Conservation (phyloP, 1,140 invertebrate species). For the Melitaea cinxia region DNA sequence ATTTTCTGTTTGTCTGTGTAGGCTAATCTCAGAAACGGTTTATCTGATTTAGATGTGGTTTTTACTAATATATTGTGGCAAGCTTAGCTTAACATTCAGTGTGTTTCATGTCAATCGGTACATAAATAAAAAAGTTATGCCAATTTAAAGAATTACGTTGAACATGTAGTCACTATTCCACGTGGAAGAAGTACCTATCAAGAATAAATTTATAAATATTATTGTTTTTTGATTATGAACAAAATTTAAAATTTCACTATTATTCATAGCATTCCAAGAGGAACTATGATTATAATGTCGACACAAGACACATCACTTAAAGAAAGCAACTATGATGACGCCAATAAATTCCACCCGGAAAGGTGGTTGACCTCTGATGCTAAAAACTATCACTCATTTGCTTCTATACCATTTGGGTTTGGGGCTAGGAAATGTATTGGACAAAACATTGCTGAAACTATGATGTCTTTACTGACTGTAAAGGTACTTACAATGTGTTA, state of each 20-base stretch:
- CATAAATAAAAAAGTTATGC: too few species aligned
- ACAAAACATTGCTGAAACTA: constrained; percentile 82
- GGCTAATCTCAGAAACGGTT: too few species aligned
- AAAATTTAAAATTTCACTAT: too few species aligned
- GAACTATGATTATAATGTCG: constrained; percentile 88
- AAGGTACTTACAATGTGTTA: constrained; percentile 79
- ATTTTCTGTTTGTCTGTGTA: too few species aligned
- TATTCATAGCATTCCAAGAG: constrained; percentile 76
- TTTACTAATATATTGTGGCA: too few species aligned
- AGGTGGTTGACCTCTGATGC: constrained; percentile 84
- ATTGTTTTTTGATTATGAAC: not conserved
- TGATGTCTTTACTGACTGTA: constrained; percentile 82
- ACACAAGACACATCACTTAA: constrained; percentile 85
- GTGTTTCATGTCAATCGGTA: too few species aligned
- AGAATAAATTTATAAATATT: not conserved
- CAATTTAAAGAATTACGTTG: too few species aligned
- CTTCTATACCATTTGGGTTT: constrained; percentile 84
- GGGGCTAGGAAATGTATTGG: constrained; percentile 84
- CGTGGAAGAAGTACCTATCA: too few species aligned
- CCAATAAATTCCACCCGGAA: constrained; percentile 86
- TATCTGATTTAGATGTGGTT: too few species aligned
- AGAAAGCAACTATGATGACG: constrained; percentile 87
- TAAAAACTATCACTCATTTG: constrained; percentile 74
- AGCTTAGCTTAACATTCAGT: too few species aligned
- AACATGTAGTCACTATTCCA: too few species aligned